phyloP scores from a whole-genome alignment of 2,888 invertebrate species.

The Minunthozetes semirufus region DNA sequence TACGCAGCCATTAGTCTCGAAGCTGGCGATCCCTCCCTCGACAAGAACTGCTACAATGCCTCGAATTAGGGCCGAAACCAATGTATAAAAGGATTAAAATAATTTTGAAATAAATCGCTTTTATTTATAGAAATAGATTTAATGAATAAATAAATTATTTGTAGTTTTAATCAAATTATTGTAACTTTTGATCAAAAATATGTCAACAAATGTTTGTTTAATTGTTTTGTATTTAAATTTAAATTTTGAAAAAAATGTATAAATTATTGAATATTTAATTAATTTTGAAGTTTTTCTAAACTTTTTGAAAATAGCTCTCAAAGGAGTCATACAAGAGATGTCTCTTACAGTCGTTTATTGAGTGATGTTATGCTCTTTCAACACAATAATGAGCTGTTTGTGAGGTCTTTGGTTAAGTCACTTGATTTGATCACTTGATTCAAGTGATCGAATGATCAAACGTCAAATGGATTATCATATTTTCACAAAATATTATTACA shows the following conservation, averaged over 20 bases:
- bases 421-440: too few relatives aligned
- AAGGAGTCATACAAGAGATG: not conserved
- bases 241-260: not conserved
- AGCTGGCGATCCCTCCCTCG: slow-evolving; percentile 33
- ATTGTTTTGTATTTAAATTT: not conserved
- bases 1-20: not conserved
- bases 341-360: not conserved
- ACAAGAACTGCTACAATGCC: not conserved
- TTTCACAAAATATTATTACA: too few relatives aligned
- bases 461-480: too few relatives aligned
- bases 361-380: too few relatives aligned
- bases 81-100: slow-evolving; percentile 12
- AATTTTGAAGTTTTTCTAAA: not conserved
- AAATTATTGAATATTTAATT: not conserved
- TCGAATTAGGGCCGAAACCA: slow-evolving; percentile 17
- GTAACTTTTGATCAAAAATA: not conserved
- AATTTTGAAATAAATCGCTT: not conserved
- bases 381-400: too few relatives aligned
- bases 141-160: not conserved
- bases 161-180: not conserved
- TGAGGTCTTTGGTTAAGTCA: too few relatives aligned
- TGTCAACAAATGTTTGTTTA: not conserved
- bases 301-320: not conserved
- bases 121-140: not conserved
- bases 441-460: too few relatives aligned